These are phyloP conservation scores for Salticus scenicus DNA, from an alignment of 2,888 invertebrate species.

Conservation along the genomic window DNA sequence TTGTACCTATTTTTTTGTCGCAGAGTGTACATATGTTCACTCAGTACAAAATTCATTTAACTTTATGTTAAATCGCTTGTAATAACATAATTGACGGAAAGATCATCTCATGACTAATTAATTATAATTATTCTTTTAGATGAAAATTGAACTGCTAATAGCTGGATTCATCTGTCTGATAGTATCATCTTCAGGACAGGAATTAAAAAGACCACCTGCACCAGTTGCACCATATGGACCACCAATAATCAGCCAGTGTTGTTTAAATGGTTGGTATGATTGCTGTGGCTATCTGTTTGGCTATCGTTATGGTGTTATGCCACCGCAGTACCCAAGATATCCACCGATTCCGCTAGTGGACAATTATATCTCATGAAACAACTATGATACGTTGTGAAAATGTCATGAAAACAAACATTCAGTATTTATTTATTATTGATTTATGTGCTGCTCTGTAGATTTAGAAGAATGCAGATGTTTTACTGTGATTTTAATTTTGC, in stretches of 20 bases:
- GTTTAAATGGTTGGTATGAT: constrained; percentile 57
- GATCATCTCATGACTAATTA: no score
- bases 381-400: neutral
- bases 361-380: constrained; percentile 34
- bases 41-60: no score
- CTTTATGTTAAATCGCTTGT: no score
- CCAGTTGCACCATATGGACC: constrained; percentile 16
- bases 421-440: neutral
- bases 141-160: constrained; percentile 21
- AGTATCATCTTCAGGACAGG: constrained; percentile 19
- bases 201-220: constrained; percentile 10
- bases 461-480: neutral
- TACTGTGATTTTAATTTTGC: neutral
- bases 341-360: constrained; percentile 52
- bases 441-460: neutral
- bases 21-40: no score
- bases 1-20: no score
- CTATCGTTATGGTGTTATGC: constrained; percentile 43
- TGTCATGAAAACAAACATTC: neutral
- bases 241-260: constrained; percentile 52
- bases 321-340: constrained; percentile 43
- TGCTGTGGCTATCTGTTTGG: constrained; percentile 62
- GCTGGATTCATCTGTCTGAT: constrained; percentile 15
- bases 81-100: no score
- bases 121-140: constrained; percentile 30